phyloP scores from a whole-genome alignment of 2,797 vertebrate genomes.

The Valencia hispanica region DNA sequence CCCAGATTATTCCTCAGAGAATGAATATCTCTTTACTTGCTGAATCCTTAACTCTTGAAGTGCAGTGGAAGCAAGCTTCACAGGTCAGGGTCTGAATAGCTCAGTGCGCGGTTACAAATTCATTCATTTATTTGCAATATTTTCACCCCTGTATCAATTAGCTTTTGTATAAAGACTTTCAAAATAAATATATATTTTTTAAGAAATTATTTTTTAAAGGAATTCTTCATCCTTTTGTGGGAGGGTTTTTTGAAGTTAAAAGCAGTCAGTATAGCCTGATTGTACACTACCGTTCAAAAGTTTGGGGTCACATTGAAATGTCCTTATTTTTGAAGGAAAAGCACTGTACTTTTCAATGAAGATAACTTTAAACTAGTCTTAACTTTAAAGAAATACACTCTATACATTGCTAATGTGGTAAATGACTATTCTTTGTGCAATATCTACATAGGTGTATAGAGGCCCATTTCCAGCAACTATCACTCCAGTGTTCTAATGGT shows the following conservation, averaged over 20 bases:
- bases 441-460: no score
- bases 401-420: no score
- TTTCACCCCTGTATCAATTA: not conserved
- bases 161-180: not conserved
- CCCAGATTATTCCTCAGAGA: slow-evolving; percentile 43
- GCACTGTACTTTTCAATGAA: no score
- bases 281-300: no score
- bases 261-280: not conserved
- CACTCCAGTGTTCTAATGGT: no score
- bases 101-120: slow-evolving; percentile 28
- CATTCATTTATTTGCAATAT: not conserved
- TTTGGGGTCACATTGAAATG: no score
- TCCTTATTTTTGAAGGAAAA: no score
- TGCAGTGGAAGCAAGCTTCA: slow-evolving; percentile 39
- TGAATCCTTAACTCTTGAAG: slow-evolving; percentile 52
- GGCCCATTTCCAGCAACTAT: no score
- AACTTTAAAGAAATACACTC: no score
- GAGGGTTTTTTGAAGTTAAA: not conserved
- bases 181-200: not conserved
- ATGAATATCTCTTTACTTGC: slow-evolving; percentile 48
- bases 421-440: no score
- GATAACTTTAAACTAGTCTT: no score
- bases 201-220: not conserved
- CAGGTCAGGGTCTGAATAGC: slow-evolving; percentile 36
- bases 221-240: not conserved